Evolutionary conservation across 92 coral and sea anemone genomes (phyloP).

Genomic region (Anthopleura xanthogrammica): DNA sequence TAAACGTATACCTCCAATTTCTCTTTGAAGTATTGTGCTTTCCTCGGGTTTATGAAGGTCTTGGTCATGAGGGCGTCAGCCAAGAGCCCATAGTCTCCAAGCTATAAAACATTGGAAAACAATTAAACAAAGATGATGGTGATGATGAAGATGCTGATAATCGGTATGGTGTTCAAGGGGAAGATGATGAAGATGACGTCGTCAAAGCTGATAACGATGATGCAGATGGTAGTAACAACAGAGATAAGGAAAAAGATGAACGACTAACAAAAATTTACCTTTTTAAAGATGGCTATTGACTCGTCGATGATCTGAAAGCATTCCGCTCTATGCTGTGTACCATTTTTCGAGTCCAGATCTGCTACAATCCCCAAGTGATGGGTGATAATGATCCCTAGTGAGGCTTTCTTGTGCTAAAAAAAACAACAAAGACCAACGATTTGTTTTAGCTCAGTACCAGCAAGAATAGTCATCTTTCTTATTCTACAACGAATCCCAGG

Average conservation of each 20-base stretch:
- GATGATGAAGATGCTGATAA: not conserved
- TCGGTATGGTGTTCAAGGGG: not conserved
- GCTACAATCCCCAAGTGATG: slow-evolving; percentile 95
- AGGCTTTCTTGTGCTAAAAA: slow-evolving; percentile 75
- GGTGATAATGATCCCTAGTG: slow-evolving; percentile 77
- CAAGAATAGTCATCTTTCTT: too few species aligned
- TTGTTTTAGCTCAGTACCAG: too few species aligned
- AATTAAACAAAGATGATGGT: not conserved
- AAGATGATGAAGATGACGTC: not conserved
- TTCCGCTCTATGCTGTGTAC: slow-evolving; percentile 57
- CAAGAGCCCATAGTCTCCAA: slow-evolving; percentile 90
- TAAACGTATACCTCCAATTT: slow-evolving; percentile 71
- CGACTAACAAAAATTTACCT: slow-evolving; percentile 40
- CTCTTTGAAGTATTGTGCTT: slow-evolving; percentile 63
- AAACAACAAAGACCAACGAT: not conserved
- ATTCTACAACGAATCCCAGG: too few species aligned
- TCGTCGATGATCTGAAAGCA: slow-evolving; percentile 74
- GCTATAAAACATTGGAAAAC: slow-evolving; percentile 12
- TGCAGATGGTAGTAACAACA: not conserved
- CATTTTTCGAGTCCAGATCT: slow-evolving; percentile 56
- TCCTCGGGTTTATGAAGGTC: slow-evolving; percentile 91
- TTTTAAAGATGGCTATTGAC: slow-evolving; percentile 86
- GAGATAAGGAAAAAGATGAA: not conserved
- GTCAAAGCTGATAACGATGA: not conserved
- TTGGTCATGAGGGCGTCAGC: slow-evolving; percentile 99